phyloP scores from a whole-genome alignment of 2,888 invertebrate genomes.

The Ommatoiulus sabulosus region DNA sequence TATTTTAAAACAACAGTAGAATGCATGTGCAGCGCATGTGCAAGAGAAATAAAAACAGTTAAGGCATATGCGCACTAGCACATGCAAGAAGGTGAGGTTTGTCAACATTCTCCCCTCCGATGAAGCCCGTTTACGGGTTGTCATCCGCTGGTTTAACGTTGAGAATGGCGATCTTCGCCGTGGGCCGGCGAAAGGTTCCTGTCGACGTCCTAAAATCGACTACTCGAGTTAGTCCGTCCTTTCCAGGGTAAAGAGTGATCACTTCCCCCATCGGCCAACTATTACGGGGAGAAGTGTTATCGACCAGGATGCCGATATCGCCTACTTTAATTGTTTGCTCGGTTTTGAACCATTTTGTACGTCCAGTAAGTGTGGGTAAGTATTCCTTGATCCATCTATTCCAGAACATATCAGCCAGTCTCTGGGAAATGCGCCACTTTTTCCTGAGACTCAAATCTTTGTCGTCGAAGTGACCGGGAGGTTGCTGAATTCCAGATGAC shows the following conservation, averaged over 20 bases:
- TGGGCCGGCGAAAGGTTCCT: background rate
- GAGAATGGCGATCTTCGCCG: too few relatives aligned
- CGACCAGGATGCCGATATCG: background rate
- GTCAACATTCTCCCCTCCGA: too few relatives aligned
- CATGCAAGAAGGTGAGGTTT: too few relatives aligned
- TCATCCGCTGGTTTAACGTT: too few relatives aligned
- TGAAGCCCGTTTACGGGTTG: too few relatives aligned
- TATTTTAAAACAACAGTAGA: too few relatives aligned
- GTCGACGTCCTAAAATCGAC: background rate
- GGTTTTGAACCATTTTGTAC: background rate
- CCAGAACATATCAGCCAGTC: background rate
- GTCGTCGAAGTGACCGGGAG: background rate
- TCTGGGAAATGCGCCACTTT: background rate
- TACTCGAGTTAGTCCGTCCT: background rate
- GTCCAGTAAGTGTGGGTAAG: background rate
- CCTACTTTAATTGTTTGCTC: background rate
- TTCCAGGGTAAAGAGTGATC: background rate
- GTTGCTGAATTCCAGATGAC: background rate
- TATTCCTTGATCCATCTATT: background rate
- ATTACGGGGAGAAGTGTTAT: background rate
- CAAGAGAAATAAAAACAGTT: too few relatives aligned
- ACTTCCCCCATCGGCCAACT: background rate
- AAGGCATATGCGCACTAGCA: too few relatives aligned
- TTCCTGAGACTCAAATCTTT: background rate
- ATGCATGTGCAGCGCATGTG: too few relatives aligned